phyloP scores from a whole-genome alignment of 1,140 invertebrate species.

The Musca vetustissima region DNA sequence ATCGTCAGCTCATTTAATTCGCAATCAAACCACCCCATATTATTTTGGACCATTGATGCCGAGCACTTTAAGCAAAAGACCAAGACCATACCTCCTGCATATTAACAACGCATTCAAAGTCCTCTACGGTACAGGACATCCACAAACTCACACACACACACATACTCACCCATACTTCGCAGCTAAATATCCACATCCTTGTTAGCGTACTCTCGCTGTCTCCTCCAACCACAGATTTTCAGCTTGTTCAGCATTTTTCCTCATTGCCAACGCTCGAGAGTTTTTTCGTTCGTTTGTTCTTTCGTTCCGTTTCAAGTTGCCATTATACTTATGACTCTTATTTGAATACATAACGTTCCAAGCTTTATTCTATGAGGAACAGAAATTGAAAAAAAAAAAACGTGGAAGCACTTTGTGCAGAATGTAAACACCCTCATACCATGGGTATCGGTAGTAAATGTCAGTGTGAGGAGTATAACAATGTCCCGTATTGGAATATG shows the following conservation, averaged over 20 bases:
- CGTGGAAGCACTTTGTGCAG: not conserved
- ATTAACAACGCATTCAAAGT: not conserved
- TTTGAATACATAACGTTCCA: conserved; percentile 9
- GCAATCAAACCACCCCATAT: conserved; percentile 42
- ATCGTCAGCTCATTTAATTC: not conserved
- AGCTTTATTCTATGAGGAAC: too few species aligned
- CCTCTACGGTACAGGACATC: not conserved
- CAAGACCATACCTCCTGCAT: conserved; percentile 13
- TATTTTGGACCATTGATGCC: conserved; percentile 56
- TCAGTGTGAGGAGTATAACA: not conserved
- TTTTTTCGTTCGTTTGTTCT: not conserved
- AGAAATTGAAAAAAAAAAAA: not conserved
- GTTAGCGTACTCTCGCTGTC: not conserved
- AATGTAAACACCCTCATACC: conserved; percentile 22
- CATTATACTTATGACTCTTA: conserved; percentile 21
- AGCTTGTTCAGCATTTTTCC: too few species aligned
- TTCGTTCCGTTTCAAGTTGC: conserved; percentile 1
- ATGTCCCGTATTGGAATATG: conserved; percentile 25
- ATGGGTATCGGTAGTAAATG: not conserved
- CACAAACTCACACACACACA: not conserved
- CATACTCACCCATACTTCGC: too few species aligned
- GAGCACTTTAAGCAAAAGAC: conserved; percentile 13
- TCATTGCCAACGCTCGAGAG: too few species aligned
- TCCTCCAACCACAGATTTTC: too few species aligned
- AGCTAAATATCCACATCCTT: not conserved